These are phyloP conservation scores for Deilephila elpenor DNA, from an alignment of 2,888 invertebrate genomes.

Conservation along the genomic window DNA sequence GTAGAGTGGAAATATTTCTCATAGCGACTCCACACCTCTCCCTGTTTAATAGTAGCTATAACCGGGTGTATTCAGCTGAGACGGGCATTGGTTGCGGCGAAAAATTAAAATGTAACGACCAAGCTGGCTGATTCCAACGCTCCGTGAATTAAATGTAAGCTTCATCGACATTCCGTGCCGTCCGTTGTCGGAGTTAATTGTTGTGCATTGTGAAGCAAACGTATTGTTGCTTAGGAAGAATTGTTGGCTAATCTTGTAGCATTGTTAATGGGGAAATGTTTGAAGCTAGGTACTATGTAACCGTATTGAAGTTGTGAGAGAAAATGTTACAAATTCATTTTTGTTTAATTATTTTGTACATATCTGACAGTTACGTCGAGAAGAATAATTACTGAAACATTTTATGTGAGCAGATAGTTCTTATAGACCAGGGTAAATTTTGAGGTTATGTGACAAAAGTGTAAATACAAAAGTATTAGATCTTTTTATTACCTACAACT, in stretches of 20 bases:
- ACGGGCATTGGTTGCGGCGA: conserved; percentile 12
- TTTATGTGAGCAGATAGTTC: too few species aligned
- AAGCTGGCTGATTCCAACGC: background rate
- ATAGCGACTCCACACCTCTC: background rate
- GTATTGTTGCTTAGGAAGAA: background rate
- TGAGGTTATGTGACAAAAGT: too few species aligned
- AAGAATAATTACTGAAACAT: too few species aligned
- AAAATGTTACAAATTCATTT: too few species aligned
- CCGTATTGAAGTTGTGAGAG: too few species aligned
- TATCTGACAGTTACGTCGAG: too few species aligned
- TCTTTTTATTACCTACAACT: too few species aligned
- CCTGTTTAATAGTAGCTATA: background rate
- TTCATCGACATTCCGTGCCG: background rate
- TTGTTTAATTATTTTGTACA: too few species aligned
- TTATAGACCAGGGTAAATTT: too few species aligned
- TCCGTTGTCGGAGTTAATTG: background rate
- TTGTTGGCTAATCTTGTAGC: background rate
- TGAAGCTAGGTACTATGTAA: too few species aligned
- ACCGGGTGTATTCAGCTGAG: background rate
- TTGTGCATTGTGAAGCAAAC: background rate
- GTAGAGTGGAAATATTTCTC: background rate
- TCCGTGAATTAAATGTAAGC: conserved; percentile 7
- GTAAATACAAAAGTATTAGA: too few species aligned
- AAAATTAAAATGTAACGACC: conserved; percentile 21
- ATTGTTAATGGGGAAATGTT: too few species aligned